Evolutionary conservation across 2,797 vertebrate genomes (phyloP).

Genomic region (Sandelia bainsii): DNA sequence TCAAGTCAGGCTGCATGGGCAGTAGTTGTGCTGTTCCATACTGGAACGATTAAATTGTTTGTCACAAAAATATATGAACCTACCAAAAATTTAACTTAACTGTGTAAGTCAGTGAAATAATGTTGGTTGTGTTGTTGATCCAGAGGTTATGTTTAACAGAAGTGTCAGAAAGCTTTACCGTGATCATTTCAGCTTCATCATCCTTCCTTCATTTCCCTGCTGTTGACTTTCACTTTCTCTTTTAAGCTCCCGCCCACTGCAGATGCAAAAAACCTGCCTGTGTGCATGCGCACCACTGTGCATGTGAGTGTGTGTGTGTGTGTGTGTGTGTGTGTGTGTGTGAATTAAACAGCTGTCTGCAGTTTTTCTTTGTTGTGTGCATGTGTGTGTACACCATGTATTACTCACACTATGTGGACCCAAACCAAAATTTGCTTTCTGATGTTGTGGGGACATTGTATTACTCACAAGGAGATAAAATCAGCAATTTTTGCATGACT

Average conservation of each 20-base stretch:
- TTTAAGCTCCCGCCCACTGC: constrained; percentile 68
- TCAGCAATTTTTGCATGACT: no score
- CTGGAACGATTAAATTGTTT: not conserved
- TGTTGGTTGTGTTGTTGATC: not conserved
- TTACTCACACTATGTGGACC: no score
- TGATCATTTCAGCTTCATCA: constrained; percentile 66
- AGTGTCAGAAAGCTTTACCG: constrained; percentile 57
- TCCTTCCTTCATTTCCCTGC: constrained; percentile 19
- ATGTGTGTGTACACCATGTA: no score
- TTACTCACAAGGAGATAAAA: no score
- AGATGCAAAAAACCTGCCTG: constrained; percentile 25
- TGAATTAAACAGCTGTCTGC: not conserved
- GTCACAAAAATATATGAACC: not conserved
- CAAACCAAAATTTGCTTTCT: no score
- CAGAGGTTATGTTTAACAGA: not conserved
- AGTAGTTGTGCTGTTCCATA: not conserved
- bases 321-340: no score
- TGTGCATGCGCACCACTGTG: constrained; percentile 18
- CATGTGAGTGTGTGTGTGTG: constrained; percentile 18
- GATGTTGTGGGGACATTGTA: no score
- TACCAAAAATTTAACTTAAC: not conserved
- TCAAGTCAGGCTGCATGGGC: constrained; percentile 36
- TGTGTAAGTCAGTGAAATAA: not conserved
- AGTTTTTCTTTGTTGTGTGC: not conserved
- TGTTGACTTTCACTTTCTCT: constrained; percentile 85